A percentile compares a stretch with the other conserved stretches of the same genome.
These are phyloP conservation scores for Planiliza haematocheilus DNA, from an alignment of 2,113 vertebrate genomes.

Conservation along the genomic window DNA sequence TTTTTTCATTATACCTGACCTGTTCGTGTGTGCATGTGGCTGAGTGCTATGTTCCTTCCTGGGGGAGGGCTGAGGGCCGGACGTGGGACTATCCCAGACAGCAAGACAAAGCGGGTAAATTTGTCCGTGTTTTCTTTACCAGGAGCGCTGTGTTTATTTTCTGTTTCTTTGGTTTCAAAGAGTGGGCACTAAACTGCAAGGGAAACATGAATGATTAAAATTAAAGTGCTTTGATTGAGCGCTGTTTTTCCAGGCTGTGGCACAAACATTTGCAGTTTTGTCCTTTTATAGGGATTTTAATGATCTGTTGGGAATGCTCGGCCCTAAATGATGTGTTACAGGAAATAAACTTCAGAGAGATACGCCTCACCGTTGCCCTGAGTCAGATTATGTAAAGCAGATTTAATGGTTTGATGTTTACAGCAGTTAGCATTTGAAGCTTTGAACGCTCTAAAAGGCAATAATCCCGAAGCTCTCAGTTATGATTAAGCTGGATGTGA, in stretches of 20 bases:
- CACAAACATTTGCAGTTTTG: slow-evolving; percentile 80
- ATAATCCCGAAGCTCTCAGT: slow-evolving; percentile 43
- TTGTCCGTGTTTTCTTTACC: slow-evolving; percentile 77
- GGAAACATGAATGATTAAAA: slow-evolving; percentile 80
- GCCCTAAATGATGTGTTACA: slow-evolving; percentile 68
- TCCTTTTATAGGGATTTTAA: slow-evolving; percentile 71
- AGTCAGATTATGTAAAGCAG: slow-evolving; percentile 50
- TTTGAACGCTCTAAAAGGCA: slow-evolving; percentile 33
- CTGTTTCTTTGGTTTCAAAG: slow-evolving; percentile 83
- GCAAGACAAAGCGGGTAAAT: slow-evolving; percentile 65
- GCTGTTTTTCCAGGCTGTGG: slow-evolving; percentile 79
- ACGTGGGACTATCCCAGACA: slow-evolving; percentile 40
- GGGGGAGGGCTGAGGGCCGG: not conserved
- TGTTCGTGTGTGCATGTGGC: not conserved
- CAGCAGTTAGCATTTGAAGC: slow-evolving; percentile 41
- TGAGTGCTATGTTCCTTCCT: slow-evolving; percentile 8
- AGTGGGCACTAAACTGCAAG: slow-evolving; percentile 74
- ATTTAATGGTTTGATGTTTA: slow-evolving; percentile 65
- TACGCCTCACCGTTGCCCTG: slow-evolving; percentile 47
- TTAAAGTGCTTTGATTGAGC: slow-evolving; percentile 79
- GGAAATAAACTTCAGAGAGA: slow-evolving; percentile 66
- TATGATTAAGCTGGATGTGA: slow-evolving; percentile 49
- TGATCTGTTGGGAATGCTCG: slow-evolving; percentile 64
- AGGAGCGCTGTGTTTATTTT: slow-evolving; percentile 80
- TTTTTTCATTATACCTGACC: not conserved